Evolutionary conservation across 92 coral and sea anemone species (phyloP).

Genomic region (Phenganax stokvisi): DNA sequence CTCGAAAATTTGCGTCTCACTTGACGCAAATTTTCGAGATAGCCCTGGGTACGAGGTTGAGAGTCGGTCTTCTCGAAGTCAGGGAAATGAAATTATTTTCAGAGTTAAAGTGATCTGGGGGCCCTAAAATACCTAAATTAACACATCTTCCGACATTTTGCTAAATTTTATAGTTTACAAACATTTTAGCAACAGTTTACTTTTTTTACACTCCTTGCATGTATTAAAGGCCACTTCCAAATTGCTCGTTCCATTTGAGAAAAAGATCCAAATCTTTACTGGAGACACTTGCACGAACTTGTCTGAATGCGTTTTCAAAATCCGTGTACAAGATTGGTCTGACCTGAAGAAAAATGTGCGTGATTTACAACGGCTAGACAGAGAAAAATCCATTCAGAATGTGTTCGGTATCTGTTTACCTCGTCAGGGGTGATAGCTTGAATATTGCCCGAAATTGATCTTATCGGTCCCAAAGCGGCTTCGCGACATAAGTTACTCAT

Average conservation of each 20-base stretch:
- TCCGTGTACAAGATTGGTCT: constrained; percentile 75
- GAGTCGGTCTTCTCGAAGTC: too few species aligned
- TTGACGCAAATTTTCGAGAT: too few species aligned
- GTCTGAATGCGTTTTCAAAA: constrained; percentile 80
- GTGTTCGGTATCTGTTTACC: constrained; percentile 40
- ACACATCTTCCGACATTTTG: background rate
- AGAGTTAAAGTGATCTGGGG: background rate
- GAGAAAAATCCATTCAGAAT: background rate
- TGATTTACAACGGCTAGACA: background rate
- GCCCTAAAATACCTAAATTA: background rate
- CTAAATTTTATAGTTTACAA: too few species aligned
- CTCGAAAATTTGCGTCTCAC: too few species aligned
- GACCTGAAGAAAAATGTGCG: constrained; percentile 51
- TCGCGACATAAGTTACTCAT: constrained; percentile 94
- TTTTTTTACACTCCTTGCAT: too few species aligned
- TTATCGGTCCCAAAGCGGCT: constrained; percentile 95
- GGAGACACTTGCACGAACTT: constrained; percentile 98
- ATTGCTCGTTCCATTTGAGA: constrained; percentile 77
- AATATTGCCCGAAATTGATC: constrained; percentile 74
- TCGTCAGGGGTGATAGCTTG: constrained; percentile 86
- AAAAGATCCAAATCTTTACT: constrained; percentile 70
- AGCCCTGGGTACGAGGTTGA: too few species aligned
- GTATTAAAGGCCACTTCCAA: constrained; percentile 66
- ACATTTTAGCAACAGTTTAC: too few species aligned
- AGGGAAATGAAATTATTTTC: background rate